These are phyloP conservation scores for Tetheella fluctuosa DNA, from an alignment of 2,888 invertebrate genomes.

Conservation along the genomic window DNA sequence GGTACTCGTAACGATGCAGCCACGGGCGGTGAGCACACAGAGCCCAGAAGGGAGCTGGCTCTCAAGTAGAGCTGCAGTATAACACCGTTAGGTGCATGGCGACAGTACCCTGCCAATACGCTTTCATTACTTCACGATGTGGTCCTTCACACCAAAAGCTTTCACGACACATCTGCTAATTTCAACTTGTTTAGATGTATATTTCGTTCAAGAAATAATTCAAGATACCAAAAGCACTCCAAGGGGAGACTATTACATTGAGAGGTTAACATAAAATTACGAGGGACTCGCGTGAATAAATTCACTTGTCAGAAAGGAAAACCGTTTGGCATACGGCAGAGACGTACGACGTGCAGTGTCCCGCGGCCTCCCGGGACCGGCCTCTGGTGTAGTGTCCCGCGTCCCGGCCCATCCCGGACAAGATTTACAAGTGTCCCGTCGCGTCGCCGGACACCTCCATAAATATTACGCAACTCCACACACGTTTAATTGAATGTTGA, in stretches of 20 bases:
- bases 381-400: neutral
- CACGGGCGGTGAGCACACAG: no score
- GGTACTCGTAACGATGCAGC: no score
- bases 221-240: neutral
- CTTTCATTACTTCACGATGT: no score
- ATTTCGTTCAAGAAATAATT: neutral
- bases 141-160: no score
- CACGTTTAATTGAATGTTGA: neutral
- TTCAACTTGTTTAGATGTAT: no score
- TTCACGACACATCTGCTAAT: no score
- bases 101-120: no score
- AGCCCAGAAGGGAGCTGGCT: no score
- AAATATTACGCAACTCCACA: slow-evolving; percentile 1
- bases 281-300: neutral
- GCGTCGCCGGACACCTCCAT: neutral
- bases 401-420: neutral
- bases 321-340: neutral
- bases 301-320: slow-evolving; percentile 4
- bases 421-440: slow-evolving; percentile 5
- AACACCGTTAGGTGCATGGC: no score
- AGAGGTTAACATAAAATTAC: neutral
- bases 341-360: neutral
- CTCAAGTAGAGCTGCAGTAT: no score
- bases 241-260: neutral
- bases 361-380: slow-evolving; percentile 2